phyloP scores from a whole-genome alignment of 64 coral and sea anemone species.

The Catalaphyllia jardinei region DNA sequence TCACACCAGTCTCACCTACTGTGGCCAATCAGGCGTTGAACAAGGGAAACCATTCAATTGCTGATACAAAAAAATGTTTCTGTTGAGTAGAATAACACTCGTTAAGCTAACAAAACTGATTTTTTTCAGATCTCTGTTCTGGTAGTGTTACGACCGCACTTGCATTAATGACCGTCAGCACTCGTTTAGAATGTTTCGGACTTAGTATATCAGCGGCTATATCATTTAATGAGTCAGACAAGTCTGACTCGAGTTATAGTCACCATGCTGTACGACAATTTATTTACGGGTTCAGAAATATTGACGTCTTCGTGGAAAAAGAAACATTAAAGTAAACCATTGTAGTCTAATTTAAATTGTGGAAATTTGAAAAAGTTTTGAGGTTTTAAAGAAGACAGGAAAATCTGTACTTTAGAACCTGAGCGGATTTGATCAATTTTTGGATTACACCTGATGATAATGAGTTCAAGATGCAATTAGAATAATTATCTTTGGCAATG shows the following conservation, averaged over 20 bases:
- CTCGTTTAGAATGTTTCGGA: background rate
- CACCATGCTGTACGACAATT: background rate
- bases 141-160: no score
- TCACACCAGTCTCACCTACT: background rate
- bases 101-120: no score
- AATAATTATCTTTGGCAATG: slow-evolving; percentile 30
- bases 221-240: background rate
- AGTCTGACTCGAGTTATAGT: background rate
- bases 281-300: background rate
- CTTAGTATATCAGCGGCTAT: background rate
- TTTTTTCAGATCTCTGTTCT: no score
- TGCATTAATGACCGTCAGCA: no score
- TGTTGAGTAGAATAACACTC: background rate
- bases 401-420: background rate
- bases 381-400: background rate
- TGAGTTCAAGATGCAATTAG: background rate
- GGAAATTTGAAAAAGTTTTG: background rate
- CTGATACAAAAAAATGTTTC: background rate
- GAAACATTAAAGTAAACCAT: background rate
- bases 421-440: background rate
- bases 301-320: background rate
- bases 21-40: background rate
- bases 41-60: background rate
- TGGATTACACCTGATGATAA: background rate
- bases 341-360: background rate